A percentile compares a stretch with the other conserved stretches of the same genome.
phyloP scores from a whole-genome alignment of 2,797 vertebrate species.

The Morus bassanus region DNA sequence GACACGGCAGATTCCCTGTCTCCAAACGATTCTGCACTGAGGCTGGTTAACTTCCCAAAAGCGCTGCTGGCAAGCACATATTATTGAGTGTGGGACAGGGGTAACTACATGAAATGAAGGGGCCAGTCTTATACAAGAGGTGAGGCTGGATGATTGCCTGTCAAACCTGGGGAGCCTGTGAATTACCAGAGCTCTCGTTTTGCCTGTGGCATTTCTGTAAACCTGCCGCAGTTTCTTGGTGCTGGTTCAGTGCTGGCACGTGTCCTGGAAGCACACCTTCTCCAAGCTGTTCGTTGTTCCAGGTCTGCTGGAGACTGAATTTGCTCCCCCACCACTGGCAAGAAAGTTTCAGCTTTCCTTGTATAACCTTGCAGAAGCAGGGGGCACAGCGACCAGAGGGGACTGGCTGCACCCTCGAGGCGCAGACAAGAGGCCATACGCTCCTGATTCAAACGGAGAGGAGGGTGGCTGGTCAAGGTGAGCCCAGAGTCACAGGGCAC shows the following conservation, averaged over 20 bases:
- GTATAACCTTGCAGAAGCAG: conserved; percentile 1
- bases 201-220: conserved; percentile 60
- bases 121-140: conserved; percentile 51
- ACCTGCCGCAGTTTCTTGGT: conserved; percentile 10
- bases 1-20: neutral
- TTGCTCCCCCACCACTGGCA: neutral
- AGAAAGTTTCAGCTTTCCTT: conserved; percentile 23
- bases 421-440: accelerated
- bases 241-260: conserved; percentile 41
- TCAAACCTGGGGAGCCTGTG: conserved; percentile 30
- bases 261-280: conserved; percentile 58
- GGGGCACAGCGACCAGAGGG: neutral
- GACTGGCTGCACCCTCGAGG: neutral
- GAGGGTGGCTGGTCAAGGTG: neutral
- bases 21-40: neutral
- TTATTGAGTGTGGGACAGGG: conserved; percentile 43
- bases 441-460: neutral
- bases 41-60: conserved; percentile 17
- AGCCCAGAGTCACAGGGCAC: neutral
- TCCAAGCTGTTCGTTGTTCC: conserved; percentile 19
- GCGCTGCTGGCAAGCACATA: neutral
- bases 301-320: conserved; percentile 23
- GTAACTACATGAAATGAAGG: conserved; percentile 43
- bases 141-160: conserved; percentile 55
- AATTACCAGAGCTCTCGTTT: conserved; percentile 52